Conservation (phyloP, 2,797 vertebrate species). For the Morelia viridis region DNA sequence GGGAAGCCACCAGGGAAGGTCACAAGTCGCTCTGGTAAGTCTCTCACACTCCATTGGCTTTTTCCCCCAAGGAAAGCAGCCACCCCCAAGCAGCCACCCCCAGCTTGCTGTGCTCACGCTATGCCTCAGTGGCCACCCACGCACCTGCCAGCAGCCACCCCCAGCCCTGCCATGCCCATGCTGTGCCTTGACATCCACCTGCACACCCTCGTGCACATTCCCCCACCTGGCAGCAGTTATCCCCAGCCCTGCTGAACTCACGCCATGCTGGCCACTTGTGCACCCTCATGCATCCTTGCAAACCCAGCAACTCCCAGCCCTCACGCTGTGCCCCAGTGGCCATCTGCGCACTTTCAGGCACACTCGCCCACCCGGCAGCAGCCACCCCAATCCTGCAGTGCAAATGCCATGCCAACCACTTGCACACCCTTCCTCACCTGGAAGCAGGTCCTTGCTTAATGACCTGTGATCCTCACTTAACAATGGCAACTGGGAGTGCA, state of each 20-base stretch:
- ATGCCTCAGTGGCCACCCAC: background rate
- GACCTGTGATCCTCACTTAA: background rate
- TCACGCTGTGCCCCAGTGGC: too few relatives aligned
- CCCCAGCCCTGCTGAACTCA: background rate
- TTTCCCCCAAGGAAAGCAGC: background rate
- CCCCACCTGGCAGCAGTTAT: background rate
- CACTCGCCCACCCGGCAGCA: too few relatives aligned
- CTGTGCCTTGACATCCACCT: background rate
- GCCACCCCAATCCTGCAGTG: background rate
- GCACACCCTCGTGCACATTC: background rate
- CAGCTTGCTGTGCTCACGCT: background rate
- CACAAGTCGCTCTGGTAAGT: background rate
- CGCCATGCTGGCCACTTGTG: background rate
- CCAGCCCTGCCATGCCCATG: too few relatives aligned
- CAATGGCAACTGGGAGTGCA: background rate
- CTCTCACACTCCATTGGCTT: background rate
- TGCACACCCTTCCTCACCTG: background rate
- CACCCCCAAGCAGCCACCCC: background rate
- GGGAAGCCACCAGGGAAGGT: background rate
- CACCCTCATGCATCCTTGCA: background rate
- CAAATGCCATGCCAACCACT: background rate
- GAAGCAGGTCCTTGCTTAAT: background rate
- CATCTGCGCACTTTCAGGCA: too few relatives aligned
- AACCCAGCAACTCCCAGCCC: too few relatives aligned
- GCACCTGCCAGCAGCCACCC: background rate